These are phyloP conservation scores for Toxostoma redivivum DNA, from an alignment of 2,113 vertebrate species.

Conservation along the genomic window DNA sequence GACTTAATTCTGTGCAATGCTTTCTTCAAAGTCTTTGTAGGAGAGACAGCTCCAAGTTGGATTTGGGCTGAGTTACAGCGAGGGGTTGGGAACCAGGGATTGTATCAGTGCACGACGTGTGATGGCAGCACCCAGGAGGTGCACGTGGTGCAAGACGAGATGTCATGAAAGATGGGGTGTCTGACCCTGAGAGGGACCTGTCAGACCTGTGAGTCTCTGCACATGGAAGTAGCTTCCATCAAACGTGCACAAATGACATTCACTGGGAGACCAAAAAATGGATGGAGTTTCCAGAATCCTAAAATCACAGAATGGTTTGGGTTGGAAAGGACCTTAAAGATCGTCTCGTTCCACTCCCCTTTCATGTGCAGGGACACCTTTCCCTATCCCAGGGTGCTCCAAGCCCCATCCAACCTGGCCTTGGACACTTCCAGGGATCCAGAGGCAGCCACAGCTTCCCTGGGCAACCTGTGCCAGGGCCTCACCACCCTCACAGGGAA, in stretches of 20 bases:
- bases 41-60: neutral
- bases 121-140: neutral
- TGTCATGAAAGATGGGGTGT: neutral
- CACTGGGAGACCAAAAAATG: neutral
- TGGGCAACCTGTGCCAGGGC: neutral
- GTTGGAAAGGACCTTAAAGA: neutral
- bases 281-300: neutral
- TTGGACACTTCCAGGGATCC: neutral
- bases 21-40: neutral
- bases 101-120: rapidly evolving
- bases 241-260: rapidly evolving
- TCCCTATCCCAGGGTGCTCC: neutral
- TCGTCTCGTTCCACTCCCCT: neutral
- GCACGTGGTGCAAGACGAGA: neutral
- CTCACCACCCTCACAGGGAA: neutral
- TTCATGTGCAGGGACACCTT: neutral
- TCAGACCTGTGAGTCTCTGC: neutral
- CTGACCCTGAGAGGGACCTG: rapidly evolving
- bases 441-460: neutral
- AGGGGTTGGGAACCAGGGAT: neutral
- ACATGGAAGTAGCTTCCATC: neutral
- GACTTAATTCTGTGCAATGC: neutral
- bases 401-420: rapidly evolving
- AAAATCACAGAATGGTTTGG: neutral
- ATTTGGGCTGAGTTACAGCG: neutral